Conservation (phyloP, 2,888 invertebrate genomes). For the Anticlea derivata region DNA sequence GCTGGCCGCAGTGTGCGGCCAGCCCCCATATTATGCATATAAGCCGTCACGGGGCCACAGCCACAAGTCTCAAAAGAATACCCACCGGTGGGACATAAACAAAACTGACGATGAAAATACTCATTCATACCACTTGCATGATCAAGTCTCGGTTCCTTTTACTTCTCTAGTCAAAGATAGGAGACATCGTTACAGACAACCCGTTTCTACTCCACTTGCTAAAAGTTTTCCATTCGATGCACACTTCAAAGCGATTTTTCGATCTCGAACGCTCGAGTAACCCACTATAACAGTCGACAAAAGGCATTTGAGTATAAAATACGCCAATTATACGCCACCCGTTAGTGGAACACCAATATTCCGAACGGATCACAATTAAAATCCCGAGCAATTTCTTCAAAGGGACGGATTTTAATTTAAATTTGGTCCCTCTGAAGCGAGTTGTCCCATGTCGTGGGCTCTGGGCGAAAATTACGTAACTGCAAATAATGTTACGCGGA, state of each 20-base stretch:
- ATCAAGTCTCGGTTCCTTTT: conserved; percentile 2
- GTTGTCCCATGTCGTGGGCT: conserved; percentile 37
- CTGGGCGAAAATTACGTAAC: conserved; percentile 12
- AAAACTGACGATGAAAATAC: neutral
- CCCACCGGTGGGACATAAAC: no score
- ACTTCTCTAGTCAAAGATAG: conserved; percentile 8
- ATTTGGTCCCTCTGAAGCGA: conserved; percentile 53
- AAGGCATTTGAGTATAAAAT: conserved; percentile 71
- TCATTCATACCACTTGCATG: neutral
- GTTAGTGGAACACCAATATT: conserved; percentile 59
- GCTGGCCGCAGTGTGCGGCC: no score
- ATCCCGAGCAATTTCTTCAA: conserved; percentile 64
- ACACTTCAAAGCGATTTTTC: conserved; percentile 58
- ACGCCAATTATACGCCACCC: conserved; percentile 65
- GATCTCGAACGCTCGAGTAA: conserved; percentile 54
- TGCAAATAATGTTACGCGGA: conserved; percentile 6
- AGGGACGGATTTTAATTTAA: conserved; percentile 74
- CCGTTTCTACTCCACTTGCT: conserved; percentile 19
- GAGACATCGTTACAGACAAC: conserved; percentile 13
- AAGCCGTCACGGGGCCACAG: no score
- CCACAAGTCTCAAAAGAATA: no score
- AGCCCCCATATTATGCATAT: no score
- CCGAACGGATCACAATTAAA: conserved; percentile 72
- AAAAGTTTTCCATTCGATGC: conserved; percentile 48
- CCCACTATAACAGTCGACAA: conserved; percentile 67